Conservation (phyloP, 2,113 vertebrate genomes). For the Gymnobelideus leadbeateri region DNA sequence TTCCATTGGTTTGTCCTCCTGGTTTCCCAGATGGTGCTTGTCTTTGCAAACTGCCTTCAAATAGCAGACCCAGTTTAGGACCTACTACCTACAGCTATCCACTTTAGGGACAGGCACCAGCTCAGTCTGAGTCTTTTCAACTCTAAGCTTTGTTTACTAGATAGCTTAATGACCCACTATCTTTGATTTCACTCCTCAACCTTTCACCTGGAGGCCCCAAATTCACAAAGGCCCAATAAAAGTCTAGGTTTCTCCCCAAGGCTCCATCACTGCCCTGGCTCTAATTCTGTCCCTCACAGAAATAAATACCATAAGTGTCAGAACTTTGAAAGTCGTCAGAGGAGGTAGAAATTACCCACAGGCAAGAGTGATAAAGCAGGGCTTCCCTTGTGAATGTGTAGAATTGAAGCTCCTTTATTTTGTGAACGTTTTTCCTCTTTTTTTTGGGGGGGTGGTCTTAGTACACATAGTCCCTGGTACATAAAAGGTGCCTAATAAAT, state of each 20-base stretch:
- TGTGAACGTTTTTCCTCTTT: neutral
- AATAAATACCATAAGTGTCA: neutral
- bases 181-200: neutral
- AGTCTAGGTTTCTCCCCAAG: neutral
- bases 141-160: neutral
- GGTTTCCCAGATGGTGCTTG: neutral
- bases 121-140: neutral
- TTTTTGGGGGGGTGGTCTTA: neutral
- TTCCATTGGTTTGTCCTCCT: neutral
- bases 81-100: neutral
- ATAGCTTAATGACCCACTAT: neutral
- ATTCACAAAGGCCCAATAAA: neutral
- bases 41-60: neutral
- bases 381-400: neutral
- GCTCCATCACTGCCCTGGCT: neutral
- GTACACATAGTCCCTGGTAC: neutral
- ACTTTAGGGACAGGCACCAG: neutral
- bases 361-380: neutral
- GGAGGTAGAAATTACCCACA: neutral
- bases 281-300: neutral
- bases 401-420: neutral
- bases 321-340: neutral
- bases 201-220: neutral
- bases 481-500: neutral
- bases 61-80: neutral